Evolutionary conservation across 2,113 vertebrate species (phyloP).

Genomic region (Seriola dumerili): DNA sequence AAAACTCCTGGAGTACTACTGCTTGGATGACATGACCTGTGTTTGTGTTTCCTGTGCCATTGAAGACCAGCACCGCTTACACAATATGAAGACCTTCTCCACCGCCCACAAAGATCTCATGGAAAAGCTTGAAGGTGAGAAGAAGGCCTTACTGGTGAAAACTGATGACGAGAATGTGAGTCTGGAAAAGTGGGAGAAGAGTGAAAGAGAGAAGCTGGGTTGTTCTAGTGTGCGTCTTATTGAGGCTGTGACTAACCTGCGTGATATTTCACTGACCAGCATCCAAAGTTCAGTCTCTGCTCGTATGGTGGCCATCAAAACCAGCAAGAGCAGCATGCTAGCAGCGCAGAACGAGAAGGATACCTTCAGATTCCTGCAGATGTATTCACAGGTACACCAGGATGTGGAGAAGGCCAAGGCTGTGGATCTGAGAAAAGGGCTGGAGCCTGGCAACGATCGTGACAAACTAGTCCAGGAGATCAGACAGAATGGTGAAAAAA

Average conservation of each 20-base stretch:
- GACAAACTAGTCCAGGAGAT: constrained; percentile 64
- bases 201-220: constrained; percentile 53
- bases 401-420: constrained; percentile 69
- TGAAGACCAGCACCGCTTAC: constrained; percentile 70
- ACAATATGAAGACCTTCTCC: constrained; percentile 78
- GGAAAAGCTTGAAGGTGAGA: constrained; percentile 59
- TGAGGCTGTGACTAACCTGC: constrained; percentile 56
- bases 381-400: constrained; percentile 67
- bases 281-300: constrained; percentile 71
- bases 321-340: constrained; percentile 57
- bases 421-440: constrained; percentile 59
- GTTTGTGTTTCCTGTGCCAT: constrained; percentile 77
- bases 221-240: constrained; percentile 53
- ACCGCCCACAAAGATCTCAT: constrained; percentile 72
- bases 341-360: constrained; percentile 66
- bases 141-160: constrained; percentile 42
- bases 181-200: constrained; percentile 70
- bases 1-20: constrained; percentile 82
- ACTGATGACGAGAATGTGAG: constrained; percentile 15
- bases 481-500: constrained; percentile 26
- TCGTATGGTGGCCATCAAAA: constrained; percentile 61
- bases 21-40: constrained; percentile 62
- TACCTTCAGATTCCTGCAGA: constrained; percentile 75
- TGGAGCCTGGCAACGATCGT: constrained; percentile 51
- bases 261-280: constrained; percentile 55